Conservation (phyloP, 30 jellyfish, hydroid and myxozoan species). For the Phacellophora camtschatica region DNA sequence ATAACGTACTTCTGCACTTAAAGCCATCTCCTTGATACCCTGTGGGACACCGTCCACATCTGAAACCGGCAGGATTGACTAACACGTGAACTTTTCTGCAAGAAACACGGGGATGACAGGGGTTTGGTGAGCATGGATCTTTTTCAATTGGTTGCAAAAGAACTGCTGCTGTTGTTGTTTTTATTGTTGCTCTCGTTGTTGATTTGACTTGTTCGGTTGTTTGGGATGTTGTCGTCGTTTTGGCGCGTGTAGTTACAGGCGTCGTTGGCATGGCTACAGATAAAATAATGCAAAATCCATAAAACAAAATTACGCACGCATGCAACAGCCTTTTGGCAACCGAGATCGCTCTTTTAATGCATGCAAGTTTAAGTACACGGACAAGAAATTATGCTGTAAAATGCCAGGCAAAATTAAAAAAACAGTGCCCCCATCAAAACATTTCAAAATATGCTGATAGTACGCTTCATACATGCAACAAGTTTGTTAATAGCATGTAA, state of each 20-base stretch:
- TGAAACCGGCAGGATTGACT: constrained; percentile 53
- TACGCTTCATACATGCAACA: no score
- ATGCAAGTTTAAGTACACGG: no score
- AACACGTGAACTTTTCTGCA: constrained; percentile 9
- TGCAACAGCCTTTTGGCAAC: no score
- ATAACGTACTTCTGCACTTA: constrained; percentile 34
- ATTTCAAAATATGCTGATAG: no score
- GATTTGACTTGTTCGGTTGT: constrained; percentile 3
- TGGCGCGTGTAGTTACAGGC: not conserved
- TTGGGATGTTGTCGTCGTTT: not conserved
- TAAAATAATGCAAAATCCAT: not conserved
- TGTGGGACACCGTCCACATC: constrained; percentile 58
- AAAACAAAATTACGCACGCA: no score
- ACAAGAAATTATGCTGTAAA: no score
- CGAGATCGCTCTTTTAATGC: no score
- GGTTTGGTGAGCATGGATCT: constrained; percentile 51
- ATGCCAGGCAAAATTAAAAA: no score
- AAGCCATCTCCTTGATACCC: constrained; percentile 63
- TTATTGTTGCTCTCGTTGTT: not conserved
- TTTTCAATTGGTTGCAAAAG: constrained; percentile 11
- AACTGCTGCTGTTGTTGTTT: not conserved
- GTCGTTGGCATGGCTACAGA: not conserved
- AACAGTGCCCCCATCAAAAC: no score
- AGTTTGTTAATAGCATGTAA: no score
- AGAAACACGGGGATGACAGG: constrained; percentile 62